A percentile compares a stretch with the other conserved stretches of the same genome.
These are phyloP conservation scores for Drosophila ananassae DNA, from an alignment of 1,140 invertebrate species.

Conservation along the genomic window DNA sequence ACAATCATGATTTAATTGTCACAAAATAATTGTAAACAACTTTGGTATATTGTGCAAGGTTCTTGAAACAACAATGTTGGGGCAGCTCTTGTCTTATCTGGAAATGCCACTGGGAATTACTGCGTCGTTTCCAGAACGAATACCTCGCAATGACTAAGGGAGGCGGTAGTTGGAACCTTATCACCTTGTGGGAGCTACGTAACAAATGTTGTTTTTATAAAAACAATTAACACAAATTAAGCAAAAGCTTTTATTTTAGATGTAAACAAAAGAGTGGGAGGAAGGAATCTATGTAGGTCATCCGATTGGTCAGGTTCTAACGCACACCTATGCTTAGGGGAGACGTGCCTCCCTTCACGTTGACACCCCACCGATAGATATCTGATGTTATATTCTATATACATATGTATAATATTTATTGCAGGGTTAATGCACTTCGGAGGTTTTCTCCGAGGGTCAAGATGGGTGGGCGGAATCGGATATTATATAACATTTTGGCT, in stretches of 20 bases:
- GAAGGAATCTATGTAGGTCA: slow-evolving; percentile 38
- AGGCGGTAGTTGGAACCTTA: slow-evolving; percentile 28
- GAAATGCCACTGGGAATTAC: slow-evolving; percentile 15
- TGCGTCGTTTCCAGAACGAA: slow-evolving; percentile 37
- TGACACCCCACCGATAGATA: background rate
- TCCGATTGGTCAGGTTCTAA: slow-evolving; percentile 40
- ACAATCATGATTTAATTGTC: background rate
- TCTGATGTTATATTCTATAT: background rate
- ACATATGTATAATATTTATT: slow-evolving; percentile 4
- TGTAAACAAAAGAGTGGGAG: slow-evolving; percentile 28
- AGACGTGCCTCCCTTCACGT: slow-evolving; percentile 28
- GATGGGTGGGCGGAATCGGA: slow-evolving; percentile 1
- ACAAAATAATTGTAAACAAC: slow-evolving; percentile 14
- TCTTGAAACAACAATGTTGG: slow-evolving; percentile 24
- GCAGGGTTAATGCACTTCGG: slow-evolving; percentile 36
- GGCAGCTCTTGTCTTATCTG: slow-evolving; percentile 12
- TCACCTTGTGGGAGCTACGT: slow-evolving; percentile 25
- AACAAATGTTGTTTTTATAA: slow-evolving; percentile 32
- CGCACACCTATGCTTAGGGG: slow-evolving; percentile 12
- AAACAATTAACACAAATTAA: slow-evolving; percentile 44
- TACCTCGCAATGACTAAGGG: slow-evolving; percentile 31
- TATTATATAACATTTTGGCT: slow-evolving; percentile 43
- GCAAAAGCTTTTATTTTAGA: slow-evolving; percentile 39
- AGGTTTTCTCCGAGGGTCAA: slow-evolving; percentile 10
- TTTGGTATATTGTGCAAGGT: slow-evolving; percentile 39